phyloP scores from a whole-genome alignment of 53 echinoderm and acorn worm species.

The Patiria pectinifera region DNA sequence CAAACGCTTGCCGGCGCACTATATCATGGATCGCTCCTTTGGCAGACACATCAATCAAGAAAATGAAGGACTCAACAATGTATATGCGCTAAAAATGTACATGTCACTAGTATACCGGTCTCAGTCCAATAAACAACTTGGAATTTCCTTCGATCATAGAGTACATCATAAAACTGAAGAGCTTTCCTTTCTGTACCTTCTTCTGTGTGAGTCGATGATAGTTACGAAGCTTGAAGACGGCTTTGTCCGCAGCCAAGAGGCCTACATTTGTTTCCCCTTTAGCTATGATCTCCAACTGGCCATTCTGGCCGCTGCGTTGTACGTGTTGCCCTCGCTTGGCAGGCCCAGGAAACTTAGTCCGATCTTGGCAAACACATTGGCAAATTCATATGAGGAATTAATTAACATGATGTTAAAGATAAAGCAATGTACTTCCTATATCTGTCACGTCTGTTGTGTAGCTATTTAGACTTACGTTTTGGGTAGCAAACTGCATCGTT shows the following conservation, averaged over 20 bases:
- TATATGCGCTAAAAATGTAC: too few species aligned
- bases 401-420: background rate
- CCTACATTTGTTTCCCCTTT: constrained; percentile 68
- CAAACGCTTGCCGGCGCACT: too few species aligned
- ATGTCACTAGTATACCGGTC: too few species aligned
- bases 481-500: too few species aligned
- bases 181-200: constrained; percentile 59
- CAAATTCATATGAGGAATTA: background rate
- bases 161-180: background rate
- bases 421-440: too few species aligned
- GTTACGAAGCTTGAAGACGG: constrained; percentile 79
- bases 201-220: constrained; percentile 77
- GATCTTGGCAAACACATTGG: background rate
- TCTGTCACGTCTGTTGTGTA: too few species aligned
- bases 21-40: too few species aligned
- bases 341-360: background rate
- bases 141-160: background rate
- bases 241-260: constrained; percentile 80
- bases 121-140: too few species aligned
- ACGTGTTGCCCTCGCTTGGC: background rate
- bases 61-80: too few species aligned
- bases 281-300: background rate
- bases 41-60: too few species aligned
- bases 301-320: background rate
- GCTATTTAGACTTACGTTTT: too few species aligned